Evolutionary conservation across 2,797 vertebrate genomes (phyloP), one percentile per base, ranked within the genome.

Genomic region (Coranthus polyacanthus): DNA sequence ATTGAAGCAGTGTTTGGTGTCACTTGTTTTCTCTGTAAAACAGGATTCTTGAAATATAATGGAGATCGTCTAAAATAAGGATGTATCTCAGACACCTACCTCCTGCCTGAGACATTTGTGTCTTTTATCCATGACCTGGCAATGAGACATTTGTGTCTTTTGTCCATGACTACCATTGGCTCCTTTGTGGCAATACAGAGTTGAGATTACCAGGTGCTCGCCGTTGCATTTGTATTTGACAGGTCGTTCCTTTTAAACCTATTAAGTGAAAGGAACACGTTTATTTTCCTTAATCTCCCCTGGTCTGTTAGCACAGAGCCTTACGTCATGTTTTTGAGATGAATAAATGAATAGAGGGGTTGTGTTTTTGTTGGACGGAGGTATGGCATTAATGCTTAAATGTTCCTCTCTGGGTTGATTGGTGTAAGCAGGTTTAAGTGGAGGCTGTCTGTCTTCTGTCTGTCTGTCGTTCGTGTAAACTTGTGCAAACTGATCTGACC

Each of bases 291-390:
- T 24, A 52, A 68, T 67, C 41, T 47, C n/a, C n/a, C 42, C 55
- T 49, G 39, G 24, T 49, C 53, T 60, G 51, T n/a, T n/a, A n/a
- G n/a, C n/a, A n/a, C n/a, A n/a, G n/a, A n/a, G n/a, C 22, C 46
- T 66, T 47, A 66, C 47, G 39, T 72, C 69, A 69, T 61, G 53
- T 43, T 37, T 63, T 17, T 37, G 69, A 69, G 53, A 66, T 46
- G 32, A 53, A 67, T 26, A 37, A 62, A 44, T 17, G n/a, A 29
- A 70, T 20, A 41, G 29, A 52, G 43, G 15, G n/a, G n/a, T n/a
- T 18, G 42, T 67, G 50, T 63, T 74, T 74, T 41, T 52, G 20
- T 72, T 84, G 75, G 75, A 68, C 36, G 53, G 38, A 38, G 24
- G 38, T 22, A n/a, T n/a, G n/a, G n/a, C n/a, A n/a, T n/a, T n/a